Percentiles rank a stretch among this genome's conserved stretches.
phyloP scores from a whole-genome alignment of 92 coral and sea anemone species.

The Blastomussa wellsi region DNA sequence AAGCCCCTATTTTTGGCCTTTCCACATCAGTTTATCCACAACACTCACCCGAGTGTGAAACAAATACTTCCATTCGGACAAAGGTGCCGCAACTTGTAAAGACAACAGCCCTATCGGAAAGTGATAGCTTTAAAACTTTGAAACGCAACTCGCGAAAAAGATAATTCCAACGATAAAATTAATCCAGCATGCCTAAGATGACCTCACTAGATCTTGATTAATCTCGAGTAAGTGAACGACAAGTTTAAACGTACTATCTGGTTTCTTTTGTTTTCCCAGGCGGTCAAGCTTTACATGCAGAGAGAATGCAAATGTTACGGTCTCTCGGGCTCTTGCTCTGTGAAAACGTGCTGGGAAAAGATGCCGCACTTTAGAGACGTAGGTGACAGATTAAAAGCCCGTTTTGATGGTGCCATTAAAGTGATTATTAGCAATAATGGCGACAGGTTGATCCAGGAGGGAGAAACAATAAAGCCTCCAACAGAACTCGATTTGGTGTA shows the following conservation, averaged over 20 bases:
- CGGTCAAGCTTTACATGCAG: constrained; percentile 80
- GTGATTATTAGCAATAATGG: constrained; percentile 83
- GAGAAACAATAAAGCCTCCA: constrained; percentile 79
- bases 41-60: constrained; percentile 12
- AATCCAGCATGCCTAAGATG: constrained; percentile 17
- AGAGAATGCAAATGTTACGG: constrained; percentile 93
- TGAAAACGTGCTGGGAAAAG: constrained; percentile 82
- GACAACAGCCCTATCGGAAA: constrained; percentile 20
- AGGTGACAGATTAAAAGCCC: constrained; percentile 72
- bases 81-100: constrained; percentile 34
- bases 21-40: background rate
- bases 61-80: constrained; percentile 18
- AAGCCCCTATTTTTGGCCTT: constrained; percentile 4
- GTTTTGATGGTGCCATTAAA: constrained; percentile 90
- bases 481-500: constrained; percentile 89
- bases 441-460: constrained; percentile 62
- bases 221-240: background rate
- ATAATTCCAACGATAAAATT: background rate
- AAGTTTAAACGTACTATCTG: constrained; percentile 2
- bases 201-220: constrained; percentile 25
- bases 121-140: constrained; percentile 25
- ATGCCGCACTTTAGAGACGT: constrained; percentile 74
- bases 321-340: constrained; percentile 78
- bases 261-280: constrained; percentile 61
- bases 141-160: constrained; percentile 4